Base-by-base conservation (phyloP, 2,113 vertebrate species). In the Planiliza haematocheilus region DNA sequence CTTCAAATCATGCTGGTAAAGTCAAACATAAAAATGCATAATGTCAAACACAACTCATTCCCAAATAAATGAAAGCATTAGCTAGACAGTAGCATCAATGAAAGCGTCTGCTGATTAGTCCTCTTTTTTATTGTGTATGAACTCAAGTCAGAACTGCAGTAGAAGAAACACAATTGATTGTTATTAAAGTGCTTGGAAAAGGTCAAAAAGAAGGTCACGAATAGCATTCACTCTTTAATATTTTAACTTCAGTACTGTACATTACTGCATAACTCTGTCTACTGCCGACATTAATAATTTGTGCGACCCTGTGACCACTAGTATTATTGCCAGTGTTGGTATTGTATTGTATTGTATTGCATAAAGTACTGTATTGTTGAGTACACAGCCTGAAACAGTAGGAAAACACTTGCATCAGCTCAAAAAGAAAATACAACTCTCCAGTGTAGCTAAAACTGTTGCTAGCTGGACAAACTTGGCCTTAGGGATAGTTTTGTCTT, bases 201-300 rank as follows among this genome's bases (percentile, higher is more conserved):
- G 17, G 36, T 21, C 17, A 39, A n/a, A 20, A 60, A 53, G 24
- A 5, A n/a, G 36, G 7, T 21, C 13, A 42, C 20, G 1, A 62
- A 56, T 18, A 56, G 43, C 39, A 43, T 8, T 30, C n/a, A 53
- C 7, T 50, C 20, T 39, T 63, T 7, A 59, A 58, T 70, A 49
- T 56, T 62, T 64, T 43, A 74, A 70, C 24, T 55, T 17, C 9
- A 8, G 43, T 30, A 37, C n/a, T 50, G 10, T 52, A 10, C 34
- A 43, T 45, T 70, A 2, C n/a, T 45, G 61, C 50, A 57, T 39
- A 20, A 18, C 58, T 65, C 60, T 8, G 14, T 46, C 41, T 4
- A 1, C 14, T 39, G 68, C 1, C n/a, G 50, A 64, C 53, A 10
- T 55, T 56, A 66, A 69, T 61, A n/a, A 58, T 62, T 70, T 66